Base-by-base conservation (phyloP, 1,140 invertebrate species). In the Sminthurides bifidus region DNA sequence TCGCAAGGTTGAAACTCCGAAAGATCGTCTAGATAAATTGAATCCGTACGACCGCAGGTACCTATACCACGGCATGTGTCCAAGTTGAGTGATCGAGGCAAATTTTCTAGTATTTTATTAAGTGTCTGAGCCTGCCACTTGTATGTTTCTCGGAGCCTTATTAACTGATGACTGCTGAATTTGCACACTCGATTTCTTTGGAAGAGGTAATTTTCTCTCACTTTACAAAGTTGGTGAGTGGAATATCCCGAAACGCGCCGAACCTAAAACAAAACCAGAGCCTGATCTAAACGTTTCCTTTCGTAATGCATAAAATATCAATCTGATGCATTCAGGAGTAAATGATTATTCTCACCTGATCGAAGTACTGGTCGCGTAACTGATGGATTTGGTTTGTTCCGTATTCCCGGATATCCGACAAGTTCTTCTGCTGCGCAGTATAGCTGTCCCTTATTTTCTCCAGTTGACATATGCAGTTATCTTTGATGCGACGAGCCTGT, bases 51-150 rank as follows among this genome's bases (percentile, higher is more conserved):
- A 0, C 84, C 81, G 70, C 87, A 90, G 0, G 84, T 85, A 10
- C 89, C 88, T 57, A 82, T 85, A 6, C 71, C 68, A 35, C 87
- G 81, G 67, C 90, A 92, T 69, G 92, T 92, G 70, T 94, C 91
- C 60, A 94, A 84, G 71, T 95, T 87, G 8, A 92, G 73, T 66
- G 80, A 87, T 24, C 52, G 41, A n/a, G 91, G 91, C 61, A 96
- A 74, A 68, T 91, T 93, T 68, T 96, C 92, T 31, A 96, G 69
- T 1, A 96, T 83, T 70, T 94, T 94, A 71, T 92, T 90, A 6
- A 96, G 71, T 3, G 90, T 91, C 70, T 91, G 87, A 69, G 94
- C 91, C 69, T 92, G 89, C 66, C 92, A 88, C 71, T 94, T 94
- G 76, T 92, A 94, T 5, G 87, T 88, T 70, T 94, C 90, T 6